phyloP scores from a whole-genome alignment of 2,113 vertebrate genomes.

The Gorsachius goisagi region DNA sequence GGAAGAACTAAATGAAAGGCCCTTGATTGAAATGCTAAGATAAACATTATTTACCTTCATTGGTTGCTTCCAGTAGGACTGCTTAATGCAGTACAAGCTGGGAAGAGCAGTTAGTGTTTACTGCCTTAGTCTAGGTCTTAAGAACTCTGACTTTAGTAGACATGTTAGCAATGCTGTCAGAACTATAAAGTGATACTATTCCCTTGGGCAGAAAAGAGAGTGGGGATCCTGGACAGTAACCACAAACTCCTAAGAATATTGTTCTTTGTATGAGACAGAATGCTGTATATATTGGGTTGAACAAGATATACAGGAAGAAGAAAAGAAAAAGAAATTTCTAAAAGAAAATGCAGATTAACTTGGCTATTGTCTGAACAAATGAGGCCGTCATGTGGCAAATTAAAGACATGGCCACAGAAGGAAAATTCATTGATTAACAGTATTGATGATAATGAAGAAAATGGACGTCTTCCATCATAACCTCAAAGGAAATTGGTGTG shows the following conservation, averaged over 20 bases:
- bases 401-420: neutral
- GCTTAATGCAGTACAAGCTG: neutral
- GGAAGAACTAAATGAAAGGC: neutral
- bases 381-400: slow-evolving; percentile 47
- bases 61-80: neutral
- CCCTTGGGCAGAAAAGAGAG: neutral
- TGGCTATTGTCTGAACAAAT: neutral
- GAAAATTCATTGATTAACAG: neutral
- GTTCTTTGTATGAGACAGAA: neutral
- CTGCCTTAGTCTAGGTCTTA: neutral
- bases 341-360: neutral
- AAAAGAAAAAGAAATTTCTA: neutral
- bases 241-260: neutral
- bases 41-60: neutral
- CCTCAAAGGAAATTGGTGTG: neutral
- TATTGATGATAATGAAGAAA: neutral
- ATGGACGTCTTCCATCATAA: neutral
- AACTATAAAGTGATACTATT: neutral
- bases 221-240: neutral
- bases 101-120: neutral
- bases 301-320: neutral
- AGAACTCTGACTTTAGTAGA: neutral
- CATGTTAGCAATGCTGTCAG: neutral
- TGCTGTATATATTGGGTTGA: neutral
- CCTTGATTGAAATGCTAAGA: neutral